Evolutionary conservation across 2,888 invertebrate species (phyloP).

Genomic region (Acleris cristana): DNA sequence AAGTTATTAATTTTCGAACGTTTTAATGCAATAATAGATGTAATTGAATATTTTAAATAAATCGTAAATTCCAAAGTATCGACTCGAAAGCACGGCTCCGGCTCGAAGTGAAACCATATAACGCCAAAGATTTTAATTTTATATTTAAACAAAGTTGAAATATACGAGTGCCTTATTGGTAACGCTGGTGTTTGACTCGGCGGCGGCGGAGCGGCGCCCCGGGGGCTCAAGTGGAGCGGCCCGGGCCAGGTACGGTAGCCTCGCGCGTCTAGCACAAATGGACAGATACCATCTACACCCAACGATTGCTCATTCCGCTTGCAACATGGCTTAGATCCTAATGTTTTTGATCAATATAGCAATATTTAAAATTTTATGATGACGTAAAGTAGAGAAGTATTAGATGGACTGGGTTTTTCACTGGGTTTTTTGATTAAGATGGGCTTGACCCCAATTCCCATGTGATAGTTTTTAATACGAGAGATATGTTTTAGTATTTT

Average conservation of each 20-base stretch:
- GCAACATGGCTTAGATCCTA: slow-evolving; percentile 1
- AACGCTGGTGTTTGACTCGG: slow-evolving; percentile 76
- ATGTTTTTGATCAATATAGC: neutral
- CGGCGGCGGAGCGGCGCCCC: slow-evolving; percentile 69
- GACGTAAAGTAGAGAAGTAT: too few species aligned
- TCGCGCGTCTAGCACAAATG: slow-evolving; percentile 71
- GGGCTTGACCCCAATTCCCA: too few species aligned
- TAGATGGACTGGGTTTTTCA: too few species aligned
- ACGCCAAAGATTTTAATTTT: slow-evolving; percentile 79
- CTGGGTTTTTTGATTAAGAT: too few species aligned
- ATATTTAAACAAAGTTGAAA: slow-evolving; percentile 73
- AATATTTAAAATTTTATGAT: too few species aligned
- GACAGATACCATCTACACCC: neutral
- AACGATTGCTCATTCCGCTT: slow-evolving; percentile 6
- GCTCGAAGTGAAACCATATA: slow-evolving; percentile 48
- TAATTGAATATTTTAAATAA: neutral
- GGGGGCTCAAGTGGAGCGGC: slow-evolving; percentile 91
- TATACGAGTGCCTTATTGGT: slow-evolving; percentile 84
- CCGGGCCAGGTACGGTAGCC: slow-evolving; percentile 90
- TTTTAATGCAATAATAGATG: neutral
- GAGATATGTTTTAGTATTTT: too few species aligned
- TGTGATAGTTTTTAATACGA: too few species aligned
- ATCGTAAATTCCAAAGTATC: too few species aligned
- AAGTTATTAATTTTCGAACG: neutral
- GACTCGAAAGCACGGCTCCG: slow-evolving; percentile 10